Evolutionary conservation across 2,113 vertebrate species (phyloP).

Genomic region (Pycnonotus jocosus): DNA sequence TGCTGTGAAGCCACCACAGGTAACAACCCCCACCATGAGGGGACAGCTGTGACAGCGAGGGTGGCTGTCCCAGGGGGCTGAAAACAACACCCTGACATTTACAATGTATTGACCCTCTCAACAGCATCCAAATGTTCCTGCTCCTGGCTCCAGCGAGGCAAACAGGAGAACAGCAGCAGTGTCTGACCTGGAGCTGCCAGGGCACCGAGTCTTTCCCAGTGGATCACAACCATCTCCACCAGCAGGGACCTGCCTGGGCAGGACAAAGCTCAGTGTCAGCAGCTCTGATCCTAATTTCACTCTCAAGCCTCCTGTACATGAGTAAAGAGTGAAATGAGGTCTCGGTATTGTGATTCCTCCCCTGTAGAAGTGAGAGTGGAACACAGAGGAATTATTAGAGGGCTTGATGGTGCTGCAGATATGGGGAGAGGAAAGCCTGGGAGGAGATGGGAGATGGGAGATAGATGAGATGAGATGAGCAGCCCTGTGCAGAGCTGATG

Average conservation of each 20-base stretch:
- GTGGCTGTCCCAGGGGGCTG: not conserved
- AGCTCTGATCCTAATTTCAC: not conserved
- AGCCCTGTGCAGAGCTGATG: not conserved
- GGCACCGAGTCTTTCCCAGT: not conserved
- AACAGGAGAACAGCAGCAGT: not conserved
- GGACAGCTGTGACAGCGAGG: not conserved
- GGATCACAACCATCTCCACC: not conserved
- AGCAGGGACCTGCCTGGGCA: not conserved
- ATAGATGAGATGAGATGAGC: not conserved
- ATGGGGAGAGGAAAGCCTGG: not conserved
- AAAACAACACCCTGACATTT: not conserved
- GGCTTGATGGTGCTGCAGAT: not conserved
- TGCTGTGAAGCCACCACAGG: not conserved
- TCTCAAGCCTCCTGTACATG: not conserved
- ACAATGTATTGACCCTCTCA: not conserved
- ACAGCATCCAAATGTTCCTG: not conserved
- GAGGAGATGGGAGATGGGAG: not conserved
- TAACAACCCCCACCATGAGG: fast-evolving
- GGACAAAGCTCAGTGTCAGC: not conserved
- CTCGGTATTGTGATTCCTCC: not conserved
- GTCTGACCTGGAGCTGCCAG: not conserved
- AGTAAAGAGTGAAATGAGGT: not conserved
- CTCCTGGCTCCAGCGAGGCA: not conserved
- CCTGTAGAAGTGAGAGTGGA: not conserved
- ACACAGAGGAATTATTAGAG: not conserved